Conservation (phyloP, 2,113 vertebrate genomes). For the Esox niger region DNA sequence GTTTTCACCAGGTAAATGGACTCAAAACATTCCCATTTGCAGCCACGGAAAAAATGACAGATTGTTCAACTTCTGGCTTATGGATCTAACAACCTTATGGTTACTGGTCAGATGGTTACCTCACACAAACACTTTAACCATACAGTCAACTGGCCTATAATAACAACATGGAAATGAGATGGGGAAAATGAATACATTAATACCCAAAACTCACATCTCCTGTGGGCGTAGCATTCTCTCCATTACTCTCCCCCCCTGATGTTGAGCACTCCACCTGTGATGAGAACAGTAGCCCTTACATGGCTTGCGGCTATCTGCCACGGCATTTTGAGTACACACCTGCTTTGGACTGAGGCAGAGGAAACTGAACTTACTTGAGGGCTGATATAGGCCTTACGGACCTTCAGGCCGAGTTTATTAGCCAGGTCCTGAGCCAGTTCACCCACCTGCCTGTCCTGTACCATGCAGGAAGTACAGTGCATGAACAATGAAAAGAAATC, state of each 20-base stretch:
- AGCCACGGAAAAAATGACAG: too few relatives aligned
- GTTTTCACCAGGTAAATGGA: too few relatives aligned
- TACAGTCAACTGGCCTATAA: too few relatives aligned
- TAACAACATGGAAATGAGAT: too few relatives aligned
- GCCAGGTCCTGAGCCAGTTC: conserved; percentile 94
- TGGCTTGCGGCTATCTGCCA: neutral
- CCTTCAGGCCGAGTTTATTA: conserved; percentile 89
- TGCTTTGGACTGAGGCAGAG: neutral
- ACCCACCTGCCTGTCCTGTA: conserved; percentile 87
- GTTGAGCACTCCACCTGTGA: conserved; percentile 58
- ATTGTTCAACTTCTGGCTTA: too few relatives aligned
- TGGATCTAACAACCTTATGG: too few relatives aligned
- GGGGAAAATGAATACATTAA: too few relatives aligned
- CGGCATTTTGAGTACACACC: too few relatives aligned
- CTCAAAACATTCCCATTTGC: too few relatives aligned
- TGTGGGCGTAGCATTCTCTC: conserved; percentile 62
- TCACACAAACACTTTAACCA: too few relatives aligned
- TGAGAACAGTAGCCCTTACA: neutral
- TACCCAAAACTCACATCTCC: conserved; percentile 63
- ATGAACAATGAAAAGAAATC: neutral
- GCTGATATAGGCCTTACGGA: conserved; percentile 94
- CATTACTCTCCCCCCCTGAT: conserved; percentile 62
- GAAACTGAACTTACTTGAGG: conserved; percentile 75
- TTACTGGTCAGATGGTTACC: too few relatives aligned
- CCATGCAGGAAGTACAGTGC: neutral